Evolutionary conservation across 1,140 invertebrate species (phyloP), one percentile per base, ranked within the genome.

Genomic region (Helicoverpa armigera): DNA sequence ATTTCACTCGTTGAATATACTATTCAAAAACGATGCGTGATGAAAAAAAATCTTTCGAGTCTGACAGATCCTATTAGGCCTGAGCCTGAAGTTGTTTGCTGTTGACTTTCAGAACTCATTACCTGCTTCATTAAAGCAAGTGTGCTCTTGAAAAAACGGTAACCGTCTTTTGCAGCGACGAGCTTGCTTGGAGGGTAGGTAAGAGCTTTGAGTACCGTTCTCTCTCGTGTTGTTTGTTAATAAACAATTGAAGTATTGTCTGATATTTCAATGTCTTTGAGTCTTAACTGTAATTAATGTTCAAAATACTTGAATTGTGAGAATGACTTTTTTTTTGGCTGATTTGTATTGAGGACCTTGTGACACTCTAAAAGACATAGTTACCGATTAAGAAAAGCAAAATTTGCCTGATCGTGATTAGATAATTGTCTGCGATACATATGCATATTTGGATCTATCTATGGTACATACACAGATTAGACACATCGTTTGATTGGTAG

Each of bases 101-200:
- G 85, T 89, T 86, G 86, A 81, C 89, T 89, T 81, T 80, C 69
- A 51, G 81, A 84, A 75, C 84, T 90, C 88, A 89, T 92, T 91
- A 91, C 85, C 87, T 86, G 88, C 86, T 90, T 92, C 88, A 90
- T 92, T 92, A 90, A 90, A 90, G 83, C 83, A 85, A 91, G 87
- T 85, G 84, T 86, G 75, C 87, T 90, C 61, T 80, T 83, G 65
- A 85, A 82, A 83, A 82, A 81, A 78, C 78, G 61, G 70, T 82
- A 74, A 79, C 75, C 78, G 75, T 72, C 82, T 77, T 85, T 80
- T 18, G 16, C 60, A 35, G n/a, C 0, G 29, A 11, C 18, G 35
- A 43, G 35, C 35, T 43, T 9, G 54, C 12, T 72, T 54, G 16
- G 29, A 67, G 31, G 14, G n/a, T 74, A 43, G 23, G 58, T 63